Evolutionary conservation across 2,113 vertebrate genomes (phyloP).

Genomic region (Myocastor coypus): DNA sequence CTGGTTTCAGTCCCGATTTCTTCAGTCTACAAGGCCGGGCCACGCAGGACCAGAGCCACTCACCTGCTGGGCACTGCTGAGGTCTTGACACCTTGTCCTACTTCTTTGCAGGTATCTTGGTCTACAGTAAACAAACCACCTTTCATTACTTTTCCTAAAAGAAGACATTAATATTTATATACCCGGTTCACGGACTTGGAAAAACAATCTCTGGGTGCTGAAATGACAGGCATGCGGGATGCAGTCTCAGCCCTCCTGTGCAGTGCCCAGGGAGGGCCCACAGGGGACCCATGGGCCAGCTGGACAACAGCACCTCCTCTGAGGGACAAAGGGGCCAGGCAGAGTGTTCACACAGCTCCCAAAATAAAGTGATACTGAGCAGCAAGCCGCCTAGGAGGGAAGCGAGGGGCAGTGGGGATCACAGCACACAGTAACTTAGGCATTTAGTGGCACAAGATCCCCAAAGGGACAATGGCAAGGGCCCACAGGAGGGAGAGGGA

Average conservation of each 20-base stretch:
- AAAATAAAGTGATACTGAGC: not conserved
- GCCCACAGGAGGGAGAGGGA: not conserved
- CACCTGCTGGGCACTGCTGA: slow-evolving; percentile 10
- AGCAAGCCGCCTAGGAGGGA: not conserved
- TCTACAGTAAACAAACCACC: slow-evolving; percentile 52
- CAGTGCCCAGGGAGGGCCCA: not conserved
- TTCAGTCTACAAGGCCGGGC: not conserved
- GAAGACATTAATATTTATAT: slow-evolving; percentile 49
- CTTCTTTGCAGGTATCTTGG: slow-evolving; percentile 53
- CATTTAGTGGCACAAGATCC: not conserved
- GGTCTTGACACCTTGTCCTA: not conserved
- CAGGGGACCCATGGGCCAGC: not conserved
- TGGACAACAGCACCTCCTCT: not conserved
- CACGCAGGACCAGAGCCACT: not conserved
- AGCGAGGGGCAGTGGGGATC: not conserved
- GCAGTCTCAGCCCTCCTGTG: not conserved
- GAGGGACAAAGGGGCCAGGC: not conserved
- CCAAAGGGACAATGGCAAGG: not conserved
- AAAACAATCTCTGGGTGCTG: not conserved
- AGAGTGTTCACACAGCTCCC: not conserved
- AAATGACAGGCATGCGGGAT: not conserved
- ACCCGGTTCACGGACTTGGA: not conserved
- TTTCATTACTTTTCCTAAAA: slow-evolving; percentile 59
- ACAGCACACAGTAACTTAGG: not conserved
- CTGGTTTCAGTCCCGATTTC: not conserved